These are phyloP conservation scores for Fistularia tabacaria DNA, from an alignment of 2,797 vertebrate species.

Conservation along the genomic window DNA sequence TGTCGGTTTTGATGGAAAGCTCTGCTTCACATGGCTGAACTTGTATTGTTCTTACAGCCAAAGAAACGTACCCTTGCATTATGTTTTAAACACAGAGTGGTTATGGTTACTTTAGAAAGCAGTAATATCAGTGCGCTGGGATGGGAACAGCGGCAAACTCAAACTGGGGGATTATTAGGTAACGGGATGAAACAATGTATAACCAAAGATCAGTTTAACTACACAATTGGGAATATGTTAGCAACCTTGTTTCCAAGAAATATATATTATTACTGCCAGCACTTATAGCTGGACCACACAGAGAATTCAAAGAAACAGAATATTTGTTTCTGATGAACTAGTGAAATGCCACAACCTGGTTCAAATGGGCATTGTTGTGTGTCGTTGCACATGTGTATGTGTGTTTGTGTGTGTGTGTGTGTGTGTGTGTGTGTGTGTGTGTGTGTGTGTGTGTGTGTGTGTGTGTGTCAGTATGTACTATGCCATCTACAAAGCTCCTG, in stretches of 20 bases:
- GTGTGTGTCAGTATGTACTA: conserved; percentile 40
- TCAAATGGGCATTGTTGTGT: conserved; percentile 22
- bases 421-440: conserved; percentile 16
- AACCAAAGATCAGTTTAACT: conserved; percentile 31
- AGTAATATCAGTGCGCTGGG: not conserved
- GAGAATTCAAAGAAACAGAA: conserved; percentile 42
- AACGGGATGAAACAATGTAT: conserved; percentile 11
- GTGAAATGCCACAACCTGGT: conserved; percentile 55
- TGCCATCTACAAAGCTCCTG: conserved; percentile 62
- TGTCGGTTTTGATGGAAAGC: conserved; percentile 58
- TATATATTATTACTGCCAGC: conserved; percentile 40
- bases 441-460: conserved; percentile 21
- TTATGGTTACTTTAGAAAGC: conserved; percentile 23
- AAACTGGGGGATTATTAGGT: conserved; percentile 28
- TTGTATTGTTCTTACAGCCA: conserved; percentile 44
- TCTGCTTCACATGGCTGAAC: conserved; percentile 37
- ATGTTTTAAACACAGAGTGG: conserved; percentile 11
- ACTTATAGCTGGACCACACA: conserved; percentile 60
- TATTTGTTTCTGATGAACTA: conserved; percentile 45
- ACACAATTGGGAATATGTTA: conserved; percentile 24
- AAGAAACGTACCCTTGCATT: conserved; percentile 18
- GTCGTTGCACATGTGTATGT: not conserved
- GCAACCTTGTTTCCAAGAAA: conserved; percentile 40
- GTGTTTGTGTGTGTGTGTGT: conserved; percentile 24
- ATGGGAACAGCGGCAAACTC: not conserved